Base-by-base conservation (phyloP, 2,797 vertebrate species). In the Neostethus bicornis region DNA sequence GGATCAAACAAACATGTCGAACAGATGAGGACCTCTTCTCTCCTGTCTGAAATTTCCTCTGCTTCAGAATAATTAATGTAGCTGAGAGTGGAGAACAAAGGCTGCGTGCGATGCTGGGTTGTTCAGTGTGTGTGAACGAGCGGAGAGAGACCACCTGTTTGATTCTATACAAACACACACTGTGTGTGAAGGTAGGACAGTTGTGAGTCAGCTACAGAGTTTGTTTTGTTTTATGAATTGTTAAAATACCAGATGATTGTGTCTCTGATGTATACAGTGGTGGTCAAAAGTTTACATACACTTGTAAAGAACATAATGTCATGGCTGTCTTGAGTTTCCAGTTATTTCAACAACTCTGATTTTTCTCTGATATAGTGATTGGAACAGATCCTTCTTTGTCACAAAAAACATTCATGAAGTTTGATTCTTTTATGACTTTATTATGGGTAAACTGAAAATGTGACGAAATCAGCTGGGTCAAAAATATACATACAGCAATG, bases 21-120 rank as follows among this genome's bases (percentile, higher is more conserved):
- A 75, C 57, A 29, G 64, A 77, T 45, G 56, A 64, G 69, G 39
- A 67, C 71, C 79, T 84, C 75, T 81, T 79, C 66, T 85, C 70
- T 62, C 49, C 61, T 43, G 67, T 83, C 73, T 85, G 81, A 85
- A 78, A 79, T 43, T 51, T 70, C 69, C 73, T 81, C 79, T 63
- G 64, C 69, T 61, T 9, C 26, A 73, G 73, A 73, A 80, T 86
- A 85, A 89, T 83, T 79, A 84, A 59, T 66, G 49, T 54, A 58
- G 79, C 70, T 86, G 77, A 76, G 14, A 8, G 45, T 32, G 2
- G 54, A 61, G 57, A 35, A 82, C 72, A 86, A 81, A 83, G 61
- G 50, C 58, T 8, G 47, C 68, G 67, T 73, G 65, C 41, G 65
- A 74, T 80, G 9, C 42, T 60, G 23, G n/a, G 64, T 62, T 69